Base-by-base conservation (phyloP, 1,140 invertebrate species). In the Neomicropteryx cornuta region DNA sequence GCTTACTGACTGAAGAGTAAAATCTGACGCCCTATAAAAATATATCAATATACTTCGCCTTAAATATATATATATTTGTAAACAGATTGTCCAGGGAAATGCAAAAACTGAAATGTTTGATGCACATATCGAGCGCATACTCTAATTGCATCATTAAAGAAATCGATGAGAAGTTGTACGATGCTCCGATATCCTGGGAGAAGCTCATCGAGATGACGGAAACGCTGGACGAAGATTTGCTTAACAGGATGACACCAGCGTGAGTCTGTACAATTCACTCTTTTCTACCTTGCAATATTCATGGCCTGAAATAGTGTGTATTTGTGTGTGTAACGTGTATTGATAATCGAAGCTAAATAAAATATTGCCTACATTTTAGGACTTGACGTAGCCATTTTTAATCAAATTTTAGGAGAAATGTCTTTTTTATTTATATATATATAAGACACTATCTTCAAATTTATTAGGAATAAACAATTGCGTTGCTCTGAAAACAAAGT, bases 131-230 rank as follows among this genome's bases (percentile, higher is more conserved):
- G 3, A 84, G 81, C 0, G 82, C 81, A 5, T 86, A 62, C 60
- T 72, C 78, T 11, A 71, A 83, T 44, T 84, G 81, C 49, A 55
- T 72, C 21, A 42, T 60, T 1, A 59, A 63, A 18, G 55, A 64
- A 13, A 78, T 83, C 8, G 68, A 76, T 2, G 81, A 83, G 58
- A 67, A 70, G 40, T 77, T 93, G 46, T 93, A 94, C 58, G 74
- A 76, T 3, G 71, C 79, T n/a, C 68, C 73, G 1, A 66, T 83
- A 14, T 68, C 79, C 33, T 76, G 81, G 3, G 72, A 87, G 43
- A 84, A 87, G 57, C 58, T 91, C 11, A 73, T 73, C 2, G 62
- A 70, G 36, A 48, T 79, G 18, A 62, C 68, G 3, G 72, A 77
- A 22, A 68, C 61, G 23, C 51, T 73, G 46, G 66, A 77, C 34